A percentile compares a stretch with the other conserved stretches of the same genome.
These are phyloP conservation scores for Aegotheles bennettii DNA, from an alignment of 2,113 vertebrate species.

Conservation along the genomic window DNA sequence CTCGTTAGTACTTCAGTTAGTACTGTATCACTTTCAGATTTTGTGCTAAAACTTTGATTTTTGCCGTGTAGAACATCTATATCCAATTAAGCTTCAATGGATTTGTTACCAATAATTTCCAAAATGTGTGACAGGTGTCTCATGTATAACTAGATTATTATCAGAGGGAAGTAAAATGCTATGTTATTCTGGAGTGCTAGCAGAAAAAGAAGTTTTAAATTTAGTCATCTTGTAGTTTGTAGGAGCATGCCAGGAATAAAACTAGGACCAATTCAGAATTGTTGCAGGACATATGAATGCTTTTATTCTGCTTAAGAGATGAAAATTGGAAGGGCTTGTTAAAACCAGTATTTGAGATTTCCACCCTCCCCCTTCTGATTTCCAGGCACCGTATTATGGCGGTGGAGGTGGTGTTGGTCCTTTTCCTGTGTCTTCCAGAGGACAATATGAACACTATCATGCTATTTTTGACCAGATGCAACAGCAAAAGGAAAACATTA, in stretches of 20 bases:
- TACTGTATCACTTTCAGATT: background rate
- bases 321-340: background rate
- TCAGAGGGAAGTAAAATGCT: background rate
- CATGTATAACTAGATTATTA: background rate
- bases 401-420: conserved; percentile 66
- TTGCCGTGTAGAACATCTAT: background rate
- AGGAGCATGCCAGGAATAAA: background rate
- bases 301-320: background rate
- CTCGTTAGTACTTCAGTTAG: background rate
- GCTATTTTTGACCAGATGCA: conserved; percentile 83
- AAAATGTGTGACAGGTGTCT: background rate
- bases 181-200: background rate
- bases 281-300: background rate
- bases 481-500: conserved; percentile 68
- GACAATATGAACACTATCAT: conserved; percentile 81
- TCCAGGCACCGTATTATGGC: conserved; percentile 70
- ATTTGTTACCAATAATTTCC: background rate
- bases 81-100: background rate
- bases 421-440: conserved; percentile 62
- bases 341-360: conserved; percentile 33
- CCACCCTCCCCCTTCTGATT: conserved; percentile 33
- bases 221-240: rapidly evolving
- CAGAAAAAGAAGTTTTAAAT: background rate
- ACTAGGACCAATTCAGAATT: background rate
- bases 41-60: background rate